A percentile compares a stretch with the other conserved stretches of the same genome.
Evolutionary conservation across 2,797 vertebrate species (phyloP).

Genomic region (Pangasius macronema): DNA sequence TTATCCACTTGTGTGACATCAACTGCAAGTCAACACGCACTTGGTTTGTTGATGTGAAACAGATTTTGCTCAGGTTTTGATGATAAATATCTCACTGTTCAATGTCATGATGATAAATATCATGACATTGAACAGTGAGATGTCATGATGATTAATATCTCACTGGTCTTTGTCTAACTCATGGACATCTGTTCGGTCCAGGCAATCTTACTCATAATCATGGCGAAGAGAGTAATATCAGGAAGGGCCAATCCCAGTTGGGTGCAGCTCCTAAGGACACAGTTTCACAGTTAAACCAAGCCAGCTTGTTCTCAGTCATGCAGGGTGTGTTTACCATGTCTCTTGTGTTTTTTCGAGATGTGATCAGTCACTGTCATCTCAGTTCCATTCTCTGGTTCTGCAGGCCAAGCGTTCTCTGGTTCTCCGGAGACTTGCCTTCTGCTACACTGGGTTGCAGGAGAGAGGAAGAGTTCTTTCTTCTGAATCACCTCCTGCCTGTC

Average conservation of each 20-base stretch:
- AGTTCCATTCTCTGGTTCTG: constrained; percentile 47
- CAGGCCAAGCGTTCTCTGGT: constrained; percentile 66
- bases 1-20: background rate
- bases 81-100: constrained; percentile 17
- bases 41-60: constrained; percentile 32
- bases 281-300: background rate
- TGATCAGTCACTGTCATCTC: constrained; percentile 70
- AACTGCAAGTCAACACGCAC: background rate
- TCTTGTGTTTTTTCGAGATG: constrained; percentile 64
- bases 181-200: constrained; percentile 16
- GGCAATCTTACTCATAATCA: constrained; percentile 20
- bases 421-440: constrained; percentile 58
- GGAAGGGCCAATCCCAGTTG: constrained; percentile 3
- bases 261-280: constrained; percentile 14
- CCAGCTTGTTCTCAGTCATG: constrained; percentile 21
- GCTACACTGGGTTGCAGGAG: constrained; percentile 51
- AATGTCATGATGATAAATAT: constrained; percentile 13
- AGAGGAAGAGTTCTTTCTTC: constrained; percentile 10
- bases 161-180: background rate
- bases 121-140: background rate
- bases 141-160: constrained; percentile 34
- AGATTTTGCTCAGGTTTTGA: constrained; percentile 13
- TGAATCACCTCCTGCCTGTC: constrained; percentile 8
- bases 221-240: constrained; percentile 20
- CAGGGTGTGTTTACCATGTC: constrained; percentile 22